Percentiles rank a stretch among this genome's conserved stretches.
Evolutionary conservation across 2,888 invertebrate genomes (phyloP).

Genomic region (Steinernema hermaphroditum): DNA sequence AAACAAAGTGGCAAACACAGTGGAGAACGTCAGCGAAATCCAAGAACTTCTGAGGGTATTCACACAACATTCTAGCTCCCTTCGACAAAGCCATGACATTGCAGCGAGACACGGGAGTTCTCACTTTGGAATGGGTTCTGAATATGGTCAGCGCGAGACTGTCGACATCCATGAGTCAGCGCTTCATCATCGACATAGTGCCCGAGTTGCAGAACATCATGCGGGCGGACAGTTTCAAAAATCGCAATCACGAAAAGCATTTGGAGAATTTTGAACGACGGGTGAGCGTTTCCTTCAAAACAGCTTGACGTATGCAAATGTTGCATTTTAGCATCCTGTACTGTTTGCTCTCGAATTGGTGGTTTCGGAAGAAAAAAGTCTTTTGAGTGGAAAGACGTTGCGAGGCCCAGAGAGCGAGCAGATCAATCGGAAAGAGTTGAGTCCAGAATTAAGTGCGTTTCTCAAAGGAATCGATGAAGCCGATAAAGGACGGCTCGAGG

Average conservation of each 20-base stretch:
- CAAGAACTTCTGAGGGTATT: slow-evolving; percentile 53
- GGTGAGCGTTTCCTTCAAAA: slow-evolving; percentile 35
- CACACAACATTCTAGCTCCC: slow-evolving; percentile 2
- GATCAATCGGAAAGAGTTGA: slow-evolving; percentile 42
- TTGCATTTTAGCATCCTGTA: slow-evolving; percentile 33
- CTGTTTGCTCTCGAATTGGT: slow-evolving; percentile 34
- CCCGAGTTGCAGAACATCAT: slow-evolving; percentile 51
- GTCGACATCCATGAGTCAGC: slow-evolving; percentile 52
- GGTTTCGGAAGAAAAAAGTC: slow-evolving; percentile 25
- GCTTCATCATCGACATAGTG: slow-evolving; percentile 57
- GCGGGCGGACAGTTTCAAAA: slow-evolving; percentile 45
- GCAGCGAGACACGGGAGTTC: slow-evolving; percentile 58
- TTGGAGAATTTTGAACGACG: slow-evolving; percentile 49
- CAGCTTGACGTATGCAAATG: neutral
- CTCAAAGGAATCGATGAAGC: slow-evolving; percentile 62
- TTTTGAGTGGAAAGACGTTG: slow-evolving; percentile 32
- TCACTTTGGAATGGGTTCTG: slow-evolving; percentile 63
- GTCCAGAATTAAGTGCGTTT: slow-evolving; percentile 55
- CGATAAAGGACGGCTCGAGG: slow-evolving; percentile 61
- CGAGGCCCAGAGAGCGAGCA: slow-evolving; percentile 26
- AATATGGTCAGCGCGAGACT: slow-evolving; percentile 60
- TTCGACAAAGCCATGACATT: slow-evolving; percentile 27
- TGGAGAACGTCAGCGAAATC: slow-evolving; percentile 56
- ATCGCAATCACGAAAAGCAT: slow-evolving; percentile 40
- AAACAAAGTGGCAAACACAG: slow-evolving; percentile 57